Conservation (phyloP, 2,888 invertebrate species). For the Drosophila testacea region DNA sequence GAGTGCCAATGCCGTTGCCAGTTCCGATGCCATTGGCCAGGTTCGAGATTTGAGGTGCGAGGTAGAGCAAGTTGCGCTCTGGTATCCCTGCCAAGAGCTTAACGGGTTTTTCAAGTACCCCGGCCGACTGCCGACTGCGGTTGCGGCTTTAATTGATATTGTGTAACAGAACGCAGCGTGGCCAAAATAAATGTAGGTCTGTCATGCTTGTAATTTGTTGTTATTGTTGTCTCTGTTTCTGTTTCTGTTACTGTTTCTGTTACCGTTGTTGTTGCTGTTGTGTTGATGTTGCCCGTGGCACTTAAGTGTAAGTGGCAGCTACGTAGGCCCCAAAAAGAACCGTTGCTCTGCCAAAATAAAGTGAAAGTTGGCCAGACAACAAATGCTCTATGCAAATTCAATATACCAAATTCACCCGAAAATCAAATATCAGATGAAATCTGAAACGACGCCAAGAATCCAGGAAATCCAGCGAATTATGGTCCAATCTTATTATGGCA, state of each 20-base stretch:
- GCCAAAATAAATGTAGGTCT: constrained; percentile 70
- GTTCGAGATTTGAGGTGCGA: constrained; percentile 51
- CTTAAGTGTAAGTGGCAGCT: constrained; percentile 24
- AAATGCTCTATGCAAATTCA: constrained; percentile 69
- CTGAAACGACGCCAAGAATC: constrained; percentile 49
- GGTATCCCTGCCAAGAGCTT: constrained; percentile 64
- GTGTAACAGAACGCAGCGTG: constrained; percentile 79
- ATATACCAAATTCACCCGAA: constrained; percentile 61
- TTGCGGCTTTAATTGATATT: constrained; percentile 70
- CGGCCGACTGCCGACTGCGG: constrained; percentile 33
- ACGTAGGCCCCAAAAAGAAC: constrained; percentile 64
- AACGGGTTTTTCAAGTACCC: constrained; percentile 78
- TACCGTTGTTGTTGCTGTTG: constrained; percentile 20
- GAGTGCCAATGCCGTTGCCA: not conserved
- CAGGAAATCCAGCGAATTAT: constrained; percentile 34
- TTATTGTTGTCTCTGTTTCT: constrained; percentile 30
- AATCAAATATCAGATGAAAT: constrained; percentile 62
- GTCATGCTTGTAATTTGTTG: constrained; percentile 61
- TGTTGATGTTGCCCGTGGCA: constrained; percentile 42
- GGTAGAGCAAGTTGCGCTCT: constrained; percentile 70
- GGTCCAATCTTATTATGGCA: constrained; percentile 36
- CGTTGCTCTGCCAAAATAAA: constrained; percentile 77
- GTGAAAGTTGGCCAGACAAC: constrained; percentile 69
- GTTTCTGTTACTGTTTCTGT: constrained; percentile 25
- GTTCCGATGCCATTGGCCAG: constrained; percentile 52